Evolutionary conservation across 2,888 invertebrate genomes (phyloP).

Genomic region (Pachymerium ferrugineum): DNA sequence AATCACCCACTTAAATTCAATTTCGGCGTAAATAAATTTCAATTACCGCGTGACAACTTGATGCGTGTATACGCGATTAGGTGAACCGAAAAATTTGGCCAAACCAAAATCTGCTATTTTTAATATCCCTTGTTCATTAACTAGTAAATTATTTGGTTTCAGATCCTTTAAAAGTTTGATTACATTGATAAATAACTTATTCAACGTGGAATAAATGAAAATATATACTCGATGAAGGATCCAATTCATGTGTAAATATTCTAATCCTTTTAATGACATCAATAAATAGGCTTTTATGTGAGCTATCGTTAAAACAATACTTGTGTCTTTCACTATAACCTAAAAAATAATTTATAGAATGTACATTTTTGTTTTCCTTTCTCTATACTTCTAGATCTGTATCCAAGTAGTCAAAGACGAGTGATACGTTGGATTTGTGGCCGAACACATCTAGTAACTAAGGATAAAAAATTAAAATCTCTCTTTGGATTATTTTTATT

Average conservation of each 20-base stretch:
- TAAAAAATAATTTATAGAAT: slow-evolving; percentile 44
- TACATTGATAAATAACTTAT: background rate
- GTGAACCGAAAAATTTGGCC: slow-evolving; percentile 95
- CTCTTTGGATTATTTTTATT: background rate
- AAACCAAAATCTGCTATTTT: slow-evolving; percentile 99
- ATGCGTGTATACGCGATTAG: slow-evolving; percentile 91
- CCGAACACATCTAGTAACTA: slow-evolving; percentile 84
- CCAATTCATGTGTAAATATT: slow-evolving; percentile 93
- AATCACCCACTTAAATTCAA: slow-evolving; percentile 16
- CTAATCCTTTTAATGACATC: slow-evolving; percentile 89
- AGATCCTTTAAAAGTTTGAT: slow-evolving; percentile 61
- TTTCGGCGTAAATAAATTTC: background rate
- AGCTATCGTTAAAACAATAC: slow-evolving; percentile 78
- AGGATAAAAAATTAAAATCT: slow-evolving; percentile 37
- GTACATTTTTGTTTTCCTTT: background rate
- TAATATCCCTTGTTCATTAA: slow-evolving; percentile 82
- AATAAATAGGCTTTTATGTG: slow-evolving; percentile 94
- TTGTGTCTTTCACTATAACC: slow-evolving; percentile 67
- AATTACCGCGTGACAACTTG: slow-evolving; percentile 86
- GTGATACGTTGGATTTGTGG: slow-evolving; percentile 93
- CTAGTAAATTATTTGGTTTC: slow-evolving; percentile 96
- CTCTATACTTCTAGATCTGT: slow-evolving; percentile 86
- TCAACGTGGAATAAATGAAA: background rate
- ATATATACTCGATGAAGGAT: slow-evolving; percentile 74
- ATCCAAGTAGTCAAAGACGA: slow-evolving; percentile 99